phyloP scores from a whole-genome alignment of 1,140 invertebrate genomes.

The Littorina saxatilis region DNA sequence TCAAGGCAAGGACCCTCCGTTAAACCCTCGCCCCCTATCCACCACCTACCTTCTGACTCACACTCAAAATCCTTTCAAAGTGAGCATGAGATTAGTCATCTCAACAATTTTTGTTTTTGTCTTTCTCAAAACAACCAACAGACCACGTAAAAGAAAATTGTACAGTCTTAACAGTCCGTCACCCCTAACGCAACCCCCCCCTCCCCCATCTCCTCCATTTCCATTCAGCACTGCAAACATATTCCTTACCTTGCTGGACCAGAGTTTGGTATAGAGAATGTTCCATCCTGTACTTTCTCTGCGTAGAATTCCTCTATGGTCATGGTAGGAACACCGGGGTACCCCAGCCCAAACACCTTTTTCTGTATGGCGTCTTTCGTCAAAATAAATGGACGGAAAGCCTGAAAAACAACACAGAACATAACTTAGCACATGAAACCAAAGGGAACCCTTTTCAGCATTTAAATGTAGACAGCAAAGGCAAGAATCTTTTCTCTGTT shows the following conservation, averaged over 20 bases:
- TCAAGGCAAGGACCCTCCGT: too few relatives aligned
- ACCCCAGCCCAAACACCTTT: slow-evolving; percentile 94
- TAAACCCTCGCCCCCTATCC: too few relatives aligned
- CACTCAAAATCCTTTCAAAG: too few relatives aligned
- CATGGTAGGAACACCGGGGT: slow-evolving; percentile 93
- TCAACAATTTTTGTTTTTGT: background rate
- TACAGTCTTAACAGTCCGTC: background rate
- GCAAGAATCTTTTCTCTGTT: too few relatives aligned
- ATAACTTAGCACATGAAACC: too few relatives aligned
- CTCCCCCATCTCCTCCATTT: too few relatives aligned
- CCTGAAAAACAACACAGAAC: slow-evolving; percentile 56
- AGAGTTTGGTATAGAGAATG: slow-evolving; percentile 49
- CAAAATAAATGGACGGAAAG: slow-evolving; percentile 94
- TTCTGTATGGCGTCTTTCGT: slow-evolving; percentile 93
- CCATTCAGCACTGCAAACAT: background rate
- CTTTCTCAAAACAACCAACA: background rate
- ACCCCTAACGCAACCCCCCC: too few relatives aligned
- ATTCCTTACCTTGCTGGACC: slow-evolving; percentile 45
- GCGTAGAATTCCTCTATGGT: slow-evolving; percentile 98
- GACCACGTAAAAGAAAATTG: too few relatives aligned
- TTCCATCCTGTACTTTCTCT: slow-evolving; percentile 79
- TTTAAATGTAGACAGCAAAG: too few relatives aligned
- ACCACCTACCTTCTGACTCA: too few relatives aligned
- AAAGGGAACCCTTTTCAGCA: too few relatives aligned
- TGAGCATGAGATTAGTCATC: background rate